These are phyloP conservation scores for Staurois parvus DNA, from an alignment of 2,797 vertebrate species.

Conservation along the genomic window DNA sequence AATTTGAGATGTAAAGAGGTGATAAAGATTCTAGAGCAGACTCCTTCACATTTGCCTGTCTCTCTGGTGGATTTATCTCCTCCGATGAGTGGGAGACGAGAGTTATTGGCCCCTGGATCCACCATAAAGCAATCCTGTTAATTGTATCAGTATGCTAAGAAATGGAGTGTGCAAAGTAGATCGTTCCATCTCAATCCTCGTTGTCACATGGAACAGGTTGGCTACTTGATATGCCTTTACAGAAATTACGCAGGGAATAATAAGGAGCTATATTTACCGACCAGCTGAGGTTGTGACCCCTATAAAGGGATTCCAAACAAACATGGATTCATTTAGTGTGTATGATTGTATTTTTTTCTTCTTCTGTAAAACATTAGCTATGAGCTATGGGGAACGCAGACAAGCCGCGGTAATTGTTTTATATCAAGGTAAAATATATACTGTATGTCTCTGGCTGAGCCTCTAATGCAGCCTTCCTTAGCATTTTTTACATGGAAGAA, in stretches of 20 bases:
- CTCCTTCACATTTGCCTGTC: slow-evolving; percentile 8
- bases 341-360: not conserved
- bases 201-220: not conserved
- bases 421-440: too few relatives aligned
- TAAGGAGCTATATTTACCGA: not conserved
- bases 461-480: too few relatives aligned
- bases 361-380: not conserved
- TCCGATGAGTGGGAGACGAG: slow-evolving; percentile 34
- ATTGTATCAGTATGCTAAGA: slow-evolving; percentile 48
- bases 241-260: slow-evolving; percentile 8
- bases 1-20: slow-evolving; percentile 29
- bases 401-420: not conserved
- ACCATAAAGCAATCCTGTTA: slow-evolving; percentile 36
- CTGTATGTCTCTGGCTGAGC: too few relatives aligned
- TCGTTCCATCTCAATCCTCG: not conserved
- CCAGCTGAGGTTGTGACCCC: slow-evolving; percentile 9
- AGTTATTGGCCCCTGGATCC: slow-evolving; percentile 32
- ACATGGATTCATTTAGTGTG: not conserved
- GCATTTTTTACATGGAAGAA: too few relatives aligned
- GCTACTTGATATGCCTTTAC: not conserved
- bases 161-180: not conserved
- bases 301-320: slow-evolving; percentile 23
- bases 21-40: not conserved
- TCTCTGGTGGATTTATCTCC: slow-evolving; percentile 19
- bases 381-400: not conserved